Evolutionary conservation across 2,113 vertebrate species (phyloP), one percentile per base, ranked within the genome.

Genomic region (Mesoclemmys tuberculata): DNA sequence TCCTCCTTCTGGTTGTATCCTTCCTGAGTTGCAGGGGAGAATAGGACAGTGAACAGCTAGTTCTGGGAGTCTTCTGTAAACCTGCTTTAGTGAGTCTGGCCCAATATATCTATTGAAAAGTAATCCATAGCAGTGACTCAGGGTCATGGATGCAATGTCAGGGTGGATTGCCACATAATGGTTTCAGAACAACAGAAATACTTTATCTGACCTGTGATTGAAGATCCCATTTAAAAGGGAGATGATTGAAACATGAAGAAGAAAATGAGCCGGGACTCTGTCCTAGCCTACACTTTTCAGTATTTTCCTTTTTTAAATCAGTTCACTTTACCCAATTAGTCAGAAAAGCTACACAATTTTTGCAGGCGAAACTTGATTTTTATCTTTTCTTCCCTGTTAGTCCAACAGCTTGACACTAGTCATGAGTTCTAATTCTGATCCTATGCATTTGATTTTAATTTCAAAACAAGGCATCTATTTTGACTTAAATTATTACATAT

Each of bases 91-190:
- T 61, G 54, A 58, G 71, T 68, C 18, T 89, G 54, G 24, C 4
- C 4, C 55, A 51, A 16, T 68, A 48, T 48, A 41, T 0, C 68
- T 19, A 68, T 81, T 82, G 83, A 16, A 96, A 89, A 83, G 48
- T 10, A 58, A 10, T 92, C 68, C 61, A 61, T 7, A 82, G 49
- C 48, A 64, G 35, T 97, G 89, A 95, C 81, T 96, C 93, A 96
- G 91, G 95, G 82, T 86, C 93, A 86, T 92, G 96, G 95, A 94
- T 95, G 96, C 94, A 93, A 55, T 58, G 88, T 94, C 96, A 85
- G 46, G 24, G 35, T 93, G 61, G 41, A 94, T 95, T 80, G 96
- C 6, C 64, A 78, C 51, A 90, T 71, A 90, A 51, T 80, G 88
- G 89, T 80, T 81, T 61, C 2, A 74, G 58, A 85, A 82, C 49